A percentile compares a stretch with the other conserved stretches of the same genome.
Evolutionary conservation across 1,140 invertebrate genomes (phyloP).

Genomic region (Physella acuta): DNA sequence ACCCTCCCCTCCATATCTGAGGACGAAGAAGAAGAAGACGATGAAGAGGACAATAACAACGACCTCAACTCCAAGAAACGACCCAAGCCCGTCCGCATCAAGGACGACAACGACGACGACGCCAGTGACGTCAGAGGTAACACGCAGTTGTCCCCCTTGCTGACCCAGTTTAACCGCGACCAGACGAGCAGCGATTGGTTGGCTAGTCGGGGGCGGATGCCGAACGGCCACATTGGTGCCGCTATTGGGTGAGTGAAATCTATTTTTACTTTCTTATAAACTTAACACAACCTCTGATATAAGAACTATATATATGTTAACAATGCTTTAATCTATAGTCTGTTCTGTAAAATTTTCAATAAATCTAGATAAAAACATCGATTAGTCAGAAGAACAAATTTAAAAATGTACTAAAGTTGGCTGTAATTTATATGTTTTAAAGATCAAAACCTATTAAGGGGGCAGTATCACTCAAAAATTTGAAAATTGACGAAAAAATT

Average conservation of each 20-base stretch:
- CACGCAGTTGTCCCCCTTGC: slow-evolving; percentile 28
- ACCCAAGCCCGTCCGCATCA: slow-evolving; percentile 30
- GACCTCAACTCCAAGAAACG: slow-evolving; percentile 1
- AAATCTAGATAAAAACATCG: too few relatives aligned
- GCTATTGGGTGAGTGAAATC: slow-evolving; percentile 26
- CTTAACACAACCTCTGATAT: too few relatives aligned
- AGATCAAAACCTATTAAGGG: too few relatives aligned
- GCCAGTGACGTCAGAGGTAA: slow-evolving; percentile 19
- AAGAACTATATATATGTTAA: too few relatives aligned
- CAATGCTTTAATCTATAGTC: too few relatives aligned
- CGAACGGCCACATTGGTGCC: slow-evolving; percentile 32
- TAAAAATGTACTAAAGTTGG: too few relatives aligned
- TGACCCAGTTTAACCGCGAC: slow-evolving; percentile 19
- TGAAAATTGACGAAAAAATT: too few relatives aligned
- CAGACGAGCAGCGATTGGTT: slow-evolving; percentile 15
- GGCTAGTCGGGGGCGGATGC: slow-evolving; percentile 22
- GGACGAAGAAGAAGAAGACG: slow-evolving; percentile 42
- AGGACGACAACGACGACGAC: slow-evolving; percentile 31
- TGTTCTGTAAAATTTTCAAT: too few relatives aligned
- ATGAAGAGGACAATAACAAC: slow-evolving; percentile 34
- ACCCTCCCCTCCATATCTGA: slow-evolving; percentile 53
- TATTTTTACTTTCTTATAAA: too few relatives aligned
- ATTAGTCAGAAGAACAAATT: too few relatives aligned
- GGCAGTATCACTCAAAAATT: too few relatives aligned
- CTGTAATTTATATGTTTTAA: too few relatives aligned